Evolutionary conservation across 2,113 vertebrate species (phyloP), one percentile per base, ranked within the genome.

Genomic region (Brachyhypopomus gauderio): DNA sequence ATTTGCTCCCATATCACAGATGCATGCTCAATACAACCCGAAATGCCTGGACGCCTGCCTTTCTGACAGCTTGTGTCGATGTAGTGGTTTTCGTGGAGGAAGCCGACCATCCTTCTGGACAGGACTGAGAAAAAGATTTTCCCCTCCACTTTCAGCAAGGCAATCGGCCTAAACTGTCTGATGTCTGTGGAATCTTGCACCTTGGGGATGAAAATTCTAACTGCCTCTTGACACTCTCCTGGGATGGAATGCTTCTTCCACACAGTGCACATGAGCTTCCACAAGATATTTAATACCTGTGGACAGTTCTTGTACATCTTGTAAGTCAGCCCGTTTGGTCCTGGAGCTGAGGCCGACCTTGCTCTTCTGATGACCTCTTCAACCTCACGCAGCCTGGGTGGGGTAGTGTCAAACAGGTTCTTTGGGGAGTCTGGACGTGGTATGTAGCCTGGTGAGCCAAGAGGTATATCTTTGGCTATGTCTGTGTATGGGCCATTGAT

Each of bases 221-320:
- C 66, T 12, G 74, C 74, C 55, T 38, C 48, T 75, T 58, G 70
- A 71, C 77, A 79, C 34, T 83, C 71, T 1, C 36, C 30, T 59
- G 59, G 72, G 14, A 85, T 82, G 27, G 27, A 4, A 70, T 72
- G 45, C 3, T 78, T 82, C 20, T 84, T 83, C 69, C 82, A 86
- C 17, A 45, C 41, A 34, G 19, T 48, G 75, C 20, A 66, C 73
- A 85, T 48, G 2, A 81, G 78, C 1, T 60, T 66, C 83, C 79
- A 81, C 5, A 77, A 34, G 0, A 30, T 8, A 8, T 8, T 60
- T 19, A 77, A 30, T 5, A 85, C 66, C 69, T 45, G 16, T 20
- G 83, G 70, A n/a, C 69, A 70, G 69, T 78, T 41, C 58, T 81
- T 73, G 16, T 72, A 70, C 12, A 83, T 6, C 45, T 74, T 83